Base-by-base conservation (phyloP, 2,888 invertebrate genomes). In the Drosophila mulleri region DNA sequence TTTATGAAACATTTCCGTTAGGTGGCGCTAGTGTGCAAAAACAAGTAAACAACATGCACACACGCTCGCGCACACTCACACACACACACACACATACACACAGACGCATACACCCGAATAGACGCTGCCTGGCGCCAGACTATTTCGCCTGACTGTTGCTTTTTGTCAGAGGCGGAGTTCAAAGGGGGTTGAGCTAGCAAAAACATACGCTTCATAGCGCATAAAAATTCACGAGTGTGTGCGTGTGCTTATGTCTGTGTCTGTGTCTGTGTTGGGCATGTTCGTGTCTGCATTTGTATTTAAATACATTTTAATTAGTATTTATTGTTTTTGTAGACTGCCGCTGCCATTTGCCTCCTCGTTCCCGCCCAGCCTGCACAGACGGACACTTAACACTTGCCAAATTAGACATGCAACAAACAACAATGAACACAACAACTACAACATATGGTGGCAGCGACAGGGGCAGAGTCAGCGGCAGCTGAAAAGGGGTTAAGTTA, bases 1-100 rank as follows among this genome's bases (percentile, higher is more conserved):
- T 90, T 90, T 90, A 90, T 89, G 88, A 83, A 89, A 82, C 79
- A 88, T 87, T 89, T 90, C 89, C 90, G 89, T 82, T 90, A 90
- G 89, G 88, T 83, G 86, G 83, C 86, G 83, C 71, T 81, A 64
- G 77, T 80, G 80, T 76, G 78, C 72, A 58, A 77, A 72, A 82
- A 70, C 75, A 70, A 79, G 76, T 67, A 74, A 83, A 68, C 75
- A 82, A 78, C 80, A 65, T 68, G 64, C 67, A 82, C 68, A 71
- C 68, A 68, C 65, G 60, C 54, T 63, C 47, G 29, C 53, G 64
- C 35, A 47, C 65, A 72, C 48, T 53, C 26, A 54, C 56, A 48
- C 56, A 65, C 39, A 59, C 29, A 50, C 44, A 59, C 39, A 50
- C 44, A 6, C 7, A 29, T 26, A 50, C 44, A 59, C 39, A 50